Evolutionary conservation across 2,888 invertebrate genomes (phyloP).

Genomic region (Eupelmus urozonus): DNA sequence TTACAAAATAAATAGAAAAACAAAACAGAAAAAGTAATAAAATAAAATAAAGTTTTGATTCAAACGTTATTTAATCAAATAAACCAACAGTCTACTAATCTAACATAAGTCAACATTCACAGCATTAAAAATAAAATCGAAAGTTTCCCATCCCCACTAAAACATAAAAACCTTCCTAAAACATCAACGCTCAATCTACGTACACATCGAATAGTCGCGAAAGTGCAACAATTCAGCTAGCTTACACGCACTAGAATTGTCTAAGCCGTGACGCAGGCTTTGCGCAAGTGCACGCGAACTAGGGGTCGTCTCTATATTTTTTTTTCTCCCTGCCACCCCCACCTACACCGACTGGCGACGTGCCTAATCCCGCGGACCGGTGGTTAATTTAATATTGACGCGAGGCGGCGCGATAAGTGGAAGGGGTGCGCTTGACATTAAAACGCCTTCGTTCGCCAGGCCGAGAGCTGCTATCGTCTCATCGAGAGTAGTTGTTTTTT

Average conservation of each 20-base stretch:
- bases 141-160: too few relatives aligned
- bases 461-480: neutral
- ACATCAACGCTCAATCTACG: too few relatives aligned
- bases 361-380: slow-evolving; percentile 42
- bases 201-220: too few relatives aligned
- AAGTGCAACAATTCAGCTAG: neutral
- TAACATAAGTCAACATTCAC: too few relatives aligned
- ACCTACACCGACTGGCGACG: slow-evolving; percentile 5
- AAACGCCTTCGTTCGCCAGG: slow-evolving; percentile 15
- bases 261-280: neutral
- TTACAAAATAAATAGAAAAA: too few relatives aligned
- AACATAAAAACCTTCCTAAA: too few relatives aligned
- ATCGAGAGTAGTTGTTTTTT: neutral
- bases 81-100: too few relatives aligned
- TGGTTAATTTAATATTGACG: slow-evolving; percentile 52
- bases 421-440: slow-evolving; percentile 53
- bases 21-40: too few relatives aligned
- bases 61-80: too few relatives aligned
- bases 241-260: neutral
- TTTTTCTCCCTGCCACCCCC: neutral
- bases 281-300: neutral
- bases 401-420: slow-evolving; percentile 20
- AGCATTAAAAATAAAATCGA: too few relatives aligned
- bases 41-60: too few relatives aligned
- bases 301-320: neutral